These are phyloP conservation scores for Drosophila gunungcola DNA, from an alignment of 1,140 invertebrate genomes.

Conservation along the genomic window DNA sequence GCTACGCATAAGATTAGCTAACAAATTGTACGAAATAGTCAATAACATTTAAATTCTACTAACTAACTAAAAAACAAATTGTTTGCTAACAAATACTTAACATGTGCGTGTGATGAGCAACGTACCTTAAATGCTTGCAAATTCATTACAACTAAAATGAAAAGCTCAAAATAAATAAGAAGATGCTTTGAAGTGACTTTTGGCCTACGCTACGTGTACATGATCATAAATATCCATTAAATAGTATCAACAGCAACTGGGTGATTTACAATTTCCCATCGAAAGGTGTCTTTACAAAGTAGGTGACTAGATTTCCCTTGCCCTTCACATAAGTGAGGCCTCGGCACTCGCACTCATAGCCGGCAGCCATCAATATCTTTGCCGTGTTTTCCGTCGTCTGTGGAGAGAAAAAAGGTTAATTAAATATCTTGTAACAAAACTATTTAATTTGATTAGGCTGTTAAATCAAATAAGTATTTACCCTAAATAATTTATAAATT, in stretches of 20 bases:
- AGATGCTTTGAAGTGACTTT: slow-evolving; percentile 58
- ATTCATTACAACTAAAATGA: slow-evolving; percentile 64
- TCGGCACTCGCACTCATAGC: slow-evolving; percentile 94
- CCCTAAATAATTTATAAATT: too few species aligned
- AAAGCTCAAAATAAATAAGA: slow-evolving; percentile 74
- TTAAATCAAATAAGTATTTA: too few species aligned
- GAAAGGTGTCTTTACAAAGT: slow-evolving; percentile 94
- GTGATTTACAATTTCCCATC: slow-evolving; percentile 86
- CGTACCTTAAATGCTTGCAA: slow-evolving; percentile 72
- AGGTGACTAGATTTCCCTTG: slow-evolving; percentile 96
- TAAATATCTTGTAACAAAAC: neutral
- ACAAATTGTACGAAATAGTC: slow-evolving; percentile 64
- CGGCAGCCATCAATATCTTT: slow-evolving; percentile 92
- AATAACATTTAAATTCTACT: slow-evolving; percentile 57
- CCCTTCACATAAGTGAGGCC: slow-evolving; percentile 97
- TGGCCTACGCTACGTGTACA: slow-evolving; percentile 46
- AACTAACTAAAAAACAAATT: slow-evolving; percentile 63
- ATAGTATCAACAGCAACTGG: slow-evolving; percentile 59
- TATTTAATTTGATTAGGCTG: neutral
- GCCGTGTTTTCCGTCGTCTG: slow-evolving; percentile 93
- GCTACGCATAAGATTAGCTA: slow-evolving; percentile 55
- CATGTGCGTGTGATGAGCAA: slow-evolving; percentile 51
- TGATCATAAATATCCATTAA: slow-evolving; percentile 49
- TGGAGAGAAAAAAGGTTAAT: neutral
- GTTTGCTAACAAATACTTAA: slow-evolving; percentile 54